phyloP scores from a whole-genome alignment of 2,797 vertebrate species.

The Oreochromis mossambicus region DNA sequence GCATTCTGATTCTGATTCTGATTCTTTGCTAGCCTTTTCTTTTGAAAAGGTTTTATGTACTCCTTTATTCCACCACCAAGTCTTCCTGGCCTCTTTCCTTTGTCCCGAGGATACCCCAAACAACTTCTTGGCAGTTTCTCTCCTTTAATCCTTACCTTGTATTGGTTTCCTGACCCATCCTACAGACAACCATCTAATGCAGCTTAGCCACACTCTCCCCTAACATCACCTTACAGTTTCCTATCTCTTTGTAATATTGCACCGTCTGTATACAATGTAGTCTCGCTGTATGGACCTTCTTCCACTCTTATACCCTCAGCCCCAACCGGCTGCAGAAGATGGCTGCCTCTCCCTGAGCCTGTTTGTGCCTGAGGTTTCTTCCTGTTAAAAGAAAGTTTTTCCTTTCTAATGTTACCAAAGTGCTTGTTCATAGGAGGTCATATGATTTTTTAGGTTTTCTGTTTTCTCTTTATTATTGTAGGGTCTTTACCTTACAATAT shows the following conservation, averaged over 20 bases:
- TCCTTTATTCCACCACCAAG: background rate
- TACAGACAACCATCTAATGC: background rate
- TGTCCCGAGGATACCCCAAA: background rate
- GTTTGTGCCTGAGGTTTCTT: background rate
- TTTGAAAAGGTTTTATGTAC: background rate
- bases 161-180: background rate
- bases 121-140: background rate
- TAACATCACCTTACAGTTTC: background rate
- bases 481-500: background rate
- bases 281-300: background rate
- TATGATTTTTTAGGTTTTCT: background rate
- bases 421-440: background rate
- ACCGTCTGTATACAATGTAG: background rate
- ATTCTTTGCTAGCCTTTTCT: background rate
- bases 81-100: background rate
- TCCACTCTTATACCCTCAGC: background rate
- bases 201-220: background rate
- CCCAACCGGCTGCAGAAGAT: accelerated
- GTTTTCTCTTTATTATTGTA: background rate
- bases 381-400: background rate
- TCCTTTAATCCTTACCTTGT: background rate
- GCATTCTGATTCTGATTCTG: no score
- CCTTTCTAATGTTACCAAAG: background rate
- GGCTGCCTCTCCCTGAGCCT: background rate
- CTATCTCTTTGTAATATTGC: background rate